Percentiles rank a stretch among this genome's conserved stretches.
Evolutionary conservation across 2,113 vertebrate species (phyloP).

Genomic region (Centropus unirufus): DNA sequence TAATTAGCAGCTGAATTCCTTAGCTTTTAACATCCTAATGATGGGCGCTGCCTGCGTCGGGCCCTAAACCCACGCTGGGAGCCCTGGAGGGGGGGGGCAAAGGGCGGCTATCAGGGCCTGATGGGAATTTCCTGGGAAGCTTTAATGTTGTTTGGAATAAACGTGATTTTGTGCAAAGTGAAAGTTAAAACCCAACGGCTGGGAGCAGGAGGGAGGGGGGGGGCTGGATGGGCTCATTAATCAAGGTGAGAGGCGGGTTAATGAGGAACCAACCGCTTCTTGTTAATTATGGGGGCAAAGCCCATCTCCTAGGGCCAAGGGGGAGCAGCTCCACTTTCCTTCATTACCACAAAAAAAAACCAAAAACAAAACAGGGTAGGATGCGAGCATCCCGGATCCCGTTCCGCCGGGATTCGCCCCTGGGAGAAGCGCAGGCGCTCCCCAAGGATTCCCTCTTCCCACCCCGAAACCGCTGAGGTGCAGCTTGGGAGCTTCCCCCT

Average conservation of each 20-base stretch:
- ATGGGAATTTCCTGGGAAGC: background rate
- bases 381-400: too few relatives aligned
- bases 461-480: background rate
- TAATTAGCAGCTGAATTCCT: background rate
- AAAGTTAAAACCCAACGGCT: too few relatives aligned
- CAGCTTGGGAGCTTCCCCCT: too few relatives aligned
- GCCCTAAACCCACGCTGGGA: accelerated
- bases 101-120: background rate
- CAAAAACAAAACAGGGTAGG: too few relatives aligned
- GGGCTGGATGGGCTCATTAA: too few relatives aligned
- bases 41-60: background rate
- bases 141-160: accelerated
- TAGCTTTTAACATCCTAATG: too few relatives aligned
- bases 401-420: background rate
- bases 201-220: too few relatives aligned
- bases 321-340: background rate
- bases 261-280: accelerated
- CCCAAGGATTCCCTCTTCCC: background rate
- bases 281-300: background rate
- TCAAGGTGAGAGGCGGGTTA: background rate
- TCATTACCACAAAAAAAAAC: background rate
- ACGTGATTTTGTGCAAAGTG: too few relatives aligned
- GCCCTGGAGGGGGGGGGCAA: background rate
- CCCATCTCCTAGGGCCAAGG: background rate
- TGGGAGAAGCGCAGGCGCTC: background rate